Base-by-base conservation (phyloP, 1,140 invertebrate genomes). In the Tyrophagus putrescentiae region DNA sequence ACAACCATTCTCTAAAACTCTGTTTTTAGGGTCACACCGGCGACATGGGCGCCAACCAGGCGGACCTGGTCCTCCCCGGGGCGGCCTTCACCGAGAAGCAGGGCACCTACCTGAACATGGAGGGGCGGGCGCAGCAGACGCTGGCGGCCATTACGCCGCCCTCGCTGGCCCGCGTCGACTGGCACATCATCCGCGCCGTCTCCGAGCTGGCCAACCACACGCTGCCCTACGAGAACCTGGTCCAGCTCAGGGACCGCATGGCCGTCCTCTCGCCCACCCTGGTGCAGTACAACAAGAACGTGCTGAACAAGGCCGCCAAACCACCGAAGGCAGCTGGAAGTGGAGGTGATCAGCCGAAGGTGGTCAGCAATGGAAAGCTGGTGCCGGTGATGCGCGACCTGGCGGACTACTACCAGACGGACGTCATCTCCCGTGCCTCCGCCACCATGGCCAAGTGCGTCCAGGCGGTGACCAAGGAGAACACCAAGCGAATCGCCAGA, bases 11-110 rank as follows among this genome's bases (percentile, higher is more conserved):
- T 57, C 45, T 54, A 28, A 18, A 25, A 45, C 36, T 45, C 11
- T 0, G 11, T 62, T 36, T 34, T 63, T 6, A 54, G 87, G 91
- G 94, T 56, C 92, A 94, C 75, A 94, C 97, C 75, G 95, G 95
- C 56, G 95, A 98, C 73, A 76, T 74, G 63, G 94, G 94, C 63
- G 95, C 95, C 11, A 72, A 81, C 54, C 84, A 93, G 63, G 93
- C 95, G 60, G 94, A 99, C 75, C 79, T 88, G 18, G 79, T 99
- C 60, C 75, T 99, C 3, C 93, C 95, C 21, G 94, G 89, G 59
- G 88, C 90, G n/a, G 92, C 95, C 0, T 98, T 97, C 71, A 98
- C 95, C 1, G 95, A 98, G 77, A 98, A 98, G 74, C 84, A 90
- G 71, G 91, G 78, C 7, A 96, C 85, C 16, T 98, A 92, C 74